Percentiles rank a stretch among this genome's conserved stretches.
phyloP scores from a whole-genome alignment of 2,113 vertebrate genomes.

The Pelusios castaneus region DNA sequence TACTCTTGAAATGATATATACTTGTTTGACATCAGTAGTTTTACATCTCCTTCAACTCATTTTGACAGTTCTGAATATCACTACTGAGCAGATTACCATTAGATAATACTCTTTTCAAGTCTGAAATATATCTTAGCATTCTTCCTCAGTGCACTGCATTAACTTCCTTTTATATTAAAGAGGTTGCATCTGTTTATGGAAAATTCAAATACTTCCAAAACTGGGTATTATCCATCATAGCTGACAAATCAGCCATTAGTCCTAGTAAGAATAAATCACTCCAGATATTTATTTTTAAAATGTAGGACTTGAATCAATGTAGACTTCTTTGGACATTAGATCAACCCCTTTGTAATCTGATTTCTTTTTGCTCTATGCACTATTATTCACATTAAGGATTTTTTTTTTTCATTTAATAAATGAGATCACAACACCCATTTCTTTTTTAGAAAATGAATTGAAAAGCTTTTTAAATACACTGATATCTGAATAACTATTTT shows the following conservation, averaged over 20 bases:
- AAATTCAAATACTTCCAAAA: background rate
- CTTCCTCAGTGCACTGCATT: background rate
- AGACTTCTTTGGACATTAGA: background rate
- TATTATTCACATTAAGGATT: background rate
- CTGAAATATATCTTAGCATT: background rate
- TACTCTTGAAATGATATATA: background rate
- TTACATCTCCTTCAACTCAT: background rate
- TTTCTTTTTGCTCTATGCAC: background rate
- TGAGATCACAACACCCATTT: background rate
- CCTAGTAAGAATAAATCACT: background rate
- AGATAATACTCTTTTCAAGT: background rate
- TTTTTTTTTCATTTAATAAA: background rate
- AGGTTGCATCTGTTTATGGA: background rate
- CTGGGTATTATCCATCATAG: background rate
- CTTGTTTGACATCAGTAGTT: background rate
- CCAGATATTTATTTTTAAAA: slow-evolving; percentile 6
- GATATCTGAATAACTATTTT: background rate
- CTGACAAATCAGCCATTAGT: background rate
- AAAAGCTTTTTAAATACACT: background rate
- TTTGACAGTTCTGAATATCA: background rate
- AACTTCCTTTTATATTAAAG: slow-evolving; percentile 3
- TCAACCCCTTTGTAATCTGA: background rate
- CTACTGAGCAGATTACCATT: background rate
- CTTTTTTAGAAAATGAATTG: background rate
- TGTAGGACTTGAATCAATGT: background rate